Evolutionary conservation across 2,113 vertebrate species (phyloP).

Genomic region (Hippocampus zosterae): DNA sequence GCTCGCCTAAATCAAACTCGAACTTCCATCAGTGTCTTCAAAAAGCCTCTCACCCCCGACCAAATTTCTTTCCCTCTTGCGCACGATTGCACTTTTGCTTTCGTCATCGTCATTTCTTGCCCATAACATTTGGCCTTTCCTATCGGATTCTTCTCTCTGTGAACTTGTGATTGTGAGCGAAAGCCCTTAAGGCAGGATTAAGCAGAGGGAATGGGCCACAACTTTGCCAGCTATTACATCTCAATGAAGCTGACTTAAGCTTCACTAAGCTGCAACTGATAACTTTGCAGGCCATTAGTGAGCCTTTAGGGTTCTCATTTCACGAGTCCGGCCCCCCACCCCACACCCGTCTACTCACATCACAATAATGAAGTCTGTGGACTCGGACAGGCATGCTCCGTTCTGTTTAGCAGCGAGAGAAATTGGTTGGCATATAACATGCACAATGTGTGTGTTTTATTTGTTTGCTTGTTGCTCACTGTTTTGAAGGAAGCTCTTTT

Average conservation of each 20-base stretch:
- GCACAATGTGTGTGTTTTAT: constrained; percentile 31
- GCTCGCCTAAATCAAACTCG: constrained; percentile 31
- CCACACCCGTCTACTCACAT: constrained; percentile 41
- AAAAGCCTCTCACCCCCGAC: constrained; percentile 28
- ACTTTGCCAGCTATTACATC: constrained; percentile 73
- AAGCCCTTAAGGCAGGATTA: constrained; percentile 68
- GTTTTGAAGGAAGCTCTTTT: background rate
- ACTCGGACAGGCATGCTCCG: constrained; percentile 44
- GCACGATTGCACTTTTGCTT: constrained; percentile 55
- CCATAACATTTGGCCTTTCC: constrained; percentile 19
- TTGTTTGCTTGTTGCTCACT: background rate
- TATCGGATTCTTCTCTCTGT: constrained; percentile 47
- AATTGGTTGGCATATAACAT: constrained; percentile 30
- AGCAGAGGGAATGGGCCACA: constrained; percentile 65
- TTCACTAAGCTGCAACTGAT: constrained; percentile 74
- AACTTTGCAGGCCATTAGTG: constrained; percentile 74
- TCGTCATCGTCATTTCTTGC: constrained; percentile 44
- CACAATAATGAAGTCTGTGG: constrained; percentile 54
- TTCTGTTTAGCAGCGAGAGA: constrained; percentile 25
- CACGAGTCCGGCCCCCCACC: constrained; percentile 9
- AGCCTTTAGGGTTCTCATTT: constrained; percentile 59
- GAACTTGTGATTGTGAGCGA: constrained; percentile 63
- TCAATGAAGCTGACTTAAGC: constrained; percentile 71
- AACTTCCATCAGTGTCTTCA: constrained; percentile 28
- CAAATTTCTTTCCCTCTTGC: constrained; percentile 34